Base-by-base conservation (phyloP, 2,888 invertebrate genomes). In the Agonopterix arenella region DNA sequence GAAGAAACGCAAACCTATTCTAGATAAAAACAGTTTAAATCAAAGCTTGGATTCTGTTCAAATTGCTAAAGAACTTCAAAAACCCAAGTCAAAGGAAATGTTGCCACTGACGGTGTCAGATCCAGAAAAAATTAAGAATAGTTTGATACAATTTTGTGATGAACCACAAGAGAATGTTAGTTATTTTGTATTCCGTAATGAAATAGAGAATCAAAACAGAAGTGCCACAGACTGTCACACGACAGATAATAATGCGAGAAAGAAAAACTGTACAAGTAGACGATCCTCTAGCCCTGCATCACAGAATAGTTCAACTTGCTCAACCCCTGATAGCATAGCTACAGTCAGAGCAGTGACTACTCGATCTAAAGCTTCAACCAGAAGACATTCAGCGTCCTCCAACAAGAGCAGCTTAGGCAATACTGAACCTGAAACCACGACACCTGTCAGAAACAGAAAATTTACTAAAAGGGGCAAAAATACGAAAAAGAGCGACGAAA, bases 291-390 rank as follows among this genome's bases (percentile, higher is more conserved):
- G 71, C 52, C 66, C 75, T 37, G 59, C 60, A 40, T 80, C 84
- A 9, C 66, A 69, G 49, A 75, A 73, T 53, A 82, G 84, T 59
- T 84, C 84, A 11, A 68, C 80, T 4, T 76, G 80, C 59, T 86
- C 85, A 5, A 79, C 84, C 10, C 76, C 72, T 16, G 82, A 76
- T 51, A 85, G 84, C 58, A 57, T 80, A 58, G 71, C 76, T 11
- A 84, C 84, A 28, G 80, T 85, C n/a, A 73, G 68, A 56, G 66
- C 68, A 38, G 65, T 61, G 37, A 58, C 70, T 7, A 61, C 59
- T 2, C 57, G 60, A 52, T 45, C 59, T 46, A 77, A 66, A 57
- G 45, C 58, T 8, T 56, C 62, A 11, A 62, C 56, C 40, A 71
- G 62, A 49, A 72, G 58, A 59, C 64, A 69, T 56, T 72, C 73